Evolutionary conservation across 2,797 vertebrate genomes (phyloP).

Genomic region (Acanthornis magna): DNA sequence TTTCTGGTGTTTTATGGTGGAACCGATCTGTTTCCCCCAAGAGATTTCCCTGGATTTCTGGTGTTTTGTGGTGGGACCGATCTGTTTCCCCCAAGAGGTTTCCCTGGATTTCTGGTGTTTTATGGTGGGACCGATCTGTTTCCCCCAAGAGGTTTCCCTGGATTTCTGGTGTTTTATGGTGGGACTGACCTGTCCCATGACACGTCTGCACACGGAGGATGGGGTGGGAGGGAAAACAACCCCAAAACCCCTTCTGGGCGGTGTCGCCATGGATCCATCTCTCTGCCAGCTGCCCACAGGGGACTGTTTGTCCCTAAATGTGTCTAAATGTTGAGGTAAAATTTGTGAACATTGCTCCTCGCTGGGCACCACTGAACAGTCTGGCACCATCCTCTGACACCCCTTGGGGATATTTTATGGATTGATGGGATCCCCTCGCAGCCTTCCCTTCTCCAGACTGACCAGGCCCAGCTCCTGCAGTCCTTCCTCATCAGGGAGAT

Average conservation of each 20-base stretch:
- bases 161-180: background rate
- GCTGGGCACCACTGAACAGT: background rate
- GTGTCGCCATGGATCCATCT: background rate
- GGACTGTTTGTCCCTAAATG: background rate
- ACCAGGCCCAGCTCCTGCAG: background rate
- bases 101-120: no score
- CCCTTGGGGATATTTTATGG: background rate
- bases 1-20: background rate
- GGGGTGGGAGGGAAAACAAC: background rate
- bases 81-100: background rate
- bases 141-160: accelerated
- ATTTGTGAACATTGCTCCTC: accelerated
- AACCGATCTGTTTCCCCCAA: no score
- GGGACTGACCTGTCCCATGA: background rate
- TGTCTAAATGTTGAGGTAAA: background rate
- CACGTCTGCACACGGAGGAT: accelerated
- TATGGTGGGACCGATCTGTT: background rate
- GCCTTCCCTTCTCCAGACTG: background rate
- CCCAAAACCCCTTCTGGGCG: background rate
- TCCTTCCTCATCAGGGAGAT: background rate
- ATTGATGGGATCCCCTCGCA: background rate
- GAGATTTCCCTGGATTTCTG: background rate
- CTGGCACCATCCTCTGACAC: background rate
- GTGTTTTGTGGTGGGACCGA: background rate
- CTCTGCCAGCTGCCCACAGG: background rate